Evolutionary conservation across 2,888 invertebrate species (phyloP), one percentile per base, ranked within the genome.

Genomic region (Oscheius sp.): DNA sequence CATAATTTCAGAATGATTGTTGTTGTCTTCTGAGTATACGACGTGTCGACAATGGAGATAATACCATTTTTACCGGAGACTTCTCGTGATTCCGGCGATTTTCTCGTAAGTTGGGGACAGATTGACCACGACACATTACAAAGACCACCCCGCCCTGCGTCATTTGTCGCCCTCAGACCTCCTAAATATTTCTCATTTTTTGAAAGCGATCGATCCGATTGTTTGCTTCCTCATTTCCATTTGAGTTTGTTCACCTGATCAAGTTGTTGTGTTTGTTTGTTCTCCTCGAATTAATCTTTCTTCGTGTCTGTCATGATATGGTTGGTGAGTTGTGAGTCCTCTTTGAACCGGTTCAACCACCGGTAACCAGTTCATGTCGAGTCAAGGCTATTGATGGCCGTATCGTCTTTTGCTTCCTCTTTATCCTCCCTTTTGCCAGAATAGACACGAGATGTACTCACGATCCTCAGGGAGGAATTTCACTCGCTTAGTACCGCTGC

Each of bases 401-500:
- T 12, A 27, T 13, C 58, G 7, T n/a, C 27, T 27, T 35, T 35
- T 9, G 35, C 35, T 9, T 35, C 35, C 35, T 35, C 35, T 35
- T 6, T 35, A 3, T 6, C 9, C 35, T 9, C 35, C 35, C 35
- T 35, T 35, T 35, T 35, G 5, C 35, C 35, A 35, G 35, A 35
- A 9, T 9, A 35, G 35, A 35, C 35, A 35, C 35, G 5, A n/a
- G n/a, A 66, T 66, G 66, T 66, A 66, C 27, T 66, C 66, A 16
- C 49, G 66, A 16, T 5, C 18, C 41, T 66, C 66, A 9, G 66
- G 29, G 7, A 49, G 66, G 27, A 29, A 66, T 7, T 66, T 66
- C 18, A 66, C 52, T n/a, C 49, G 66, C 3, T 35, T 66, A 27
- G 66, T 66, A 7, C 66, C 66, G 21, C 41, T 66, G 13, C 49